Base-by-base conservation (phyloP, 1,140 invertebrate genomes). In the Palaemon carinicauda region DNA sequence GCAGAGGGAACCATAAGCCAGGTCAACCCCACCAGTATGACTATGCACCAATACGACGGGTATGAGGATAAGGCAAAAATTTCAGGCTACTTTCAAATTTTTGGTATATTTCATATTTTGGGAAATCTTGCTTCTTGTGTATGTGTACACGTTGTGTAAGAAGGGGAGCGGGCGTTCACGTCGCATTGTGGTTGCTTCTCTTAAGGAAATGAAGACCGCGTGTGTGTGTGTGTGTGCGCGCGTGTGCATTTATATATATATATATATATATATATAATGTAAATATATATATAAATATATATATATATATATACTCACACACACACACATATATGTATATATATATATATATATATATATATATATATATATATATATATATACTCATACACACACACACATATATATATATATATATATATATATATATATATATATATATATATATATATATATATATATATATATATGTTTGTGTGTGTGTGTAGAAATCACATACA, bases 11-110 rank as follows among this genome's bases (percentile, higher is more conserved):
- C 52, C 82, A 83, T 33, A 31, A 33, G 29, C 82, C 82, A 7
- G 73, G 31, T 14, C 65, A 83, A 33, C 41, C 74, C 31, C 82
- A 83, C 82, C 41, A 41, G 12, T 41, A 41, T 7, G 71, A 81
- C 80, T 75, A 75, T 41, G 71, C 82, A 19, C 74, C 73, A 29
- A 75, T 83, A 33, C 52, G 82, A n/a, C 54, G 82, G 82, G 82
- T 83, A 41, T 50, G 82, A n/a, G 12, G n/a, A 12, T n/a, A n/a
- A 31, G 53, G 27, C 19, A 10, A 27, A 0, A 29, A 31, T 17
- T 50, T 1, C 17, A n/a, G n/a, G n/a, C n/a, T n/a, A n/a, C n/a
- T n/a, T n/a, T n/a, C n/a, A n/a, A n/a, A n/a, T n/a, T n/a, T n/a
- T n/a, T n/a, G n/a, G n/a, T n/a, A n/a, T n/a, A n/a, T n/a, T n/a